Evolutionary conservation across 2,113 vertebrate genomes (phyloP), one percentile per base, ranked within the genome.

Genomic region (Mola mola): DNA sequence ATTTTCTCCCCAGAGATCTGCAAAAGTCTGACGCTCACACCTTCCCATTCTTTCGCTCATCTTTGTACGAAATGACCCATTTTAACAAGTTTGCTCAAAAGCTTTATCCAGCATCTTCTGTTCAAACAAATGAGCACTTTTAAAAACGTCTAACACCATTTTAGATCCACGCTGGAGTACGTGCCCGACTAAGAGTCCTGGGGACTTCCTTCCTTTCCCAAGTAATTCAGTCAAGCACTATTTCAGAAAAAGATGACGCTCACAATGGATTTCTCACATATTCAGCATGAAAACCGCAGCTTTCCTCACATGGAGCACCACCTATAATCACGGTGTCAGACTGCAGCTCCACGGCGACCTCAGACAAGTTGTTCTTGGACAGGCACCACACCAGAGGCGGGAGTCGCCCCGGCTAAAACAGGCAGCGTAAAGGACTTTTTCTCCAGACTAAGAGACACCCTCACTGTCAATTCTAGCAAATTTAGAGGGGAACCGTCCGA

Each of bases 281-380:
- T 78, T 76, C 78, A 49, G 57, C 82, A 66, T 15, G 2, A 83
- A n/a, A 88, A 90, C 87, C 88, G 15, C 88, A 91, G 85, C 83
- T 87, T 91, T 91, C 90, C 78, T 88, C 88, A 79, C 84, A 74
- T 65, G 12, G 71, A 78, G 79, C 67, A 83, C 79, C 86, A 79
- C 82, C 86, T 88, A 84, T 91, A 89, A 89, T 87, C 88, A 84
- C 83, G 31, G 63, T 77, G 84, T 88, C 87, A 86, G 83, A 73
- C 80, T 57, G 55, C 36, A 42, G 77, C 79, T 84, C 86, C 52
- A 82, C 41, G 43, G 64, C 34, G 62, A 84, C 84, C 86, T 87
- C 89, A 86, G 80, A 90, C 83, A 79, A 85, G 84, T 90, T 90
- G 78, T 86, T 90, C 69, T 90, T 90, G 87, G 89, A 90, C 64